Conservation (phyloP, 2,888 invertebrate genomes). For the Eupithecia insigniata region DNA sequence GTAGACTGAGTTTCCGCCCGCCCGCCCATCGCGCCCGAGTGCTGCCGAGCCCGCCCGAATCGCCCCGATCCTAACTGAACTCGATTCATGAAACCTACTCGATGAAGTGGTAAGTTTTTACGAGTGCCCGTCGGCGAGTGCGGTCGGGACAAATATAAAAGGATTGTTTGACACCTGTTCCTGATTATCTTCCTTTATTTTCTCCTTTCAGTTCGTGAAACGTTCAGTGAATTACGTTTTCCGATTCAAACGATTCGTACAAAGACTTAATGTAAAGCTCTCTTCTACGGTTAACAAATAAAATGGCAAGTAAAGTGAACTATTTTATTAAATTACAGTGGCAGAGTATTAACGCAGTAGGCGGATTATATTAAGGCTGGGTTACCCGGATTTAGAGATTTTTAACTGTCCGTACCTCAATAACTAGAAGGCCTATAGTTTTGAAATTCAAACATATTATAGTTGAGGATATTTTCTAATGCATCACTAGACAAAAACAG, state of each 20-base stretch:
- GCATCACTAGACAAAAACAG: too few species aligned
- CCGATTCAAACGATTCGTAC: constrained; percentile 16
- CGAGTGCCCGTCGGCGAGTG: constrained; percentile 74
- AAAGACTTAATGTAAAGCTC: neutral
- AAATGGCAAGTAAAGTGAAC: neutral
- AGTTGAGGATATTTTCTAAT: too few species aligned
- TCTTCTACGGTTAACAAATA: neutral
- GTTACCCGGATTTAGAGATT: too few species aligned
- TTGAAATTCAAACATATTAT: too few species aligned
- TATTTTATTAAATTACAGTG: neutral
- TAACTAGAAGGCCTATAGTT: too few species aligned
- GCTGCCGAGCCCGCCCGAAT: constrained; percentile 59
- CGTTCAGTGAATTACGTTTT: constrained; percentile 35
- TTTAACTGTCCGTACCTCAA: too few species aligned
- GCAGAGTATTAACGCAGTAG: neutral
- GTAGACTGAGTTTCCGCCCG: constrained; percentile 74
- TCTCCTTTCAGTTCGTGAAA: constrained; percentile 34
- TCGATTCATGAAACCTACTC: constrained; percentile 77
- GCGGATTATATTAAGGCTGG: too few species aligned
- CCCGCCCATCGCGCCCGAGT: constrained; percentile 68
- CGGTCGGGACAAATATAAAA: constrained; percentile 73
- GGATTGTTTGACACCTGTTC: constrained; percentile 74
- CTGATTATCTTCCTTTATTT: constrained; percentile 61
- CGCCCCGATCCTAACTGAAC: constrained; percentile 54
- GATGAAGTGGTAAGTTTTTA: constrained; percentile 84